These are phyloP conservation scores for Grammomys surdaster DNA, from an alignment of 2,113 vertebrate genomes.

Conservation along the genomic window DNA sequence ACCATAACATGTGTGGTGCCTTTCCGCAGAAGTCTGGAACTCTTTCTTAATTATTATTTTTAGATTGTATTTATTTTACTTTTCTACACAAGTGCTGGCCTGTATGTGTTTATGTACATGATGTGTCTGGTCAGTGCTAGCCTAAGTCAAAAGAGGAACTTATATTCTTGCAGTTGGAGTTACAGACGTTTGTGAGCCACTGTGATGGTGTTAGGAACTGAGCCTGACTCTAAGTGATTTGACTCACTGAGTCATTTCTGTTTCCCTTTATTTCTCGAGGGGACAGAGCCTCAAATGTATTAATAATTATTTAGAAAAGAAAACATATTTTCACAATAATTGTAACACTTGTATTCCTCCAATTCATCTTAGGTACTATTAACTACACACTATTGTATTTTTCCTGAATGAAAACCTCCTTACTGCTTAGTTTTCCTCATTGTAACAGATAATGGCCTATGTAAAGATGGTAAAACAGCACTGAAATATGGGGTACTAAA, in stretches of 20 bases:
- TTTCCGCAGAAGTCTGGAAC: background rate
- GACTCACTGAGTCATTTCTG: background rate
- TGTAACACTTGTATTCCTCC: background rate
- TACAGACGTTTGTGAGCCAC: background rate
- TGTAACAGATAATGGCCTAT: background rate
- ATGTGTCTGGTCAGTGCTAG: background rate
- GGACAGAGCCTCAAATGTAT: background rate
- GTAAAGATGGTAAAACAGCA: background rate
- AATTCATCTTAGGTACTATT: background rate
- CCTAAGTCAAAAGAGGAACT: background rate
- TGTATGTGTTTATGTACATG: background rate
- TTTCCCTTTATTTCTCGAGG: background rate
- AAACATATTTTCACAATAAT: background rate
- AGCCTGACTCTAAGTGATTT: background rate
- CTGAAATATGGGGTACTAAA: background rate
- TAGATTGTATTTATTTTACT: background rate
- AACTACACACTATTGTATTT: background rate
- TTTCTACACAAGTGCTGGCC: background rate
- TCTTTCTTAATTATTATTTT: background rate
- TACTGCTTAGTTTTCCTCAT: background rate
- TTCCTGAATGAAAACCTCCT: background rate
- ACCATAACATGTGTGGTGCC: rapidly evolving
- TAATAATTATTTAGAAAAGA: background rate
- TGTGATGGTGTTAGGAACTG: background rate
- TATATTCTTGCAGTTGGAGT: background rate